Conservation (phyloP, 2,797 vertebrate genomes). For the Sebastes trivittatus region DNA sequence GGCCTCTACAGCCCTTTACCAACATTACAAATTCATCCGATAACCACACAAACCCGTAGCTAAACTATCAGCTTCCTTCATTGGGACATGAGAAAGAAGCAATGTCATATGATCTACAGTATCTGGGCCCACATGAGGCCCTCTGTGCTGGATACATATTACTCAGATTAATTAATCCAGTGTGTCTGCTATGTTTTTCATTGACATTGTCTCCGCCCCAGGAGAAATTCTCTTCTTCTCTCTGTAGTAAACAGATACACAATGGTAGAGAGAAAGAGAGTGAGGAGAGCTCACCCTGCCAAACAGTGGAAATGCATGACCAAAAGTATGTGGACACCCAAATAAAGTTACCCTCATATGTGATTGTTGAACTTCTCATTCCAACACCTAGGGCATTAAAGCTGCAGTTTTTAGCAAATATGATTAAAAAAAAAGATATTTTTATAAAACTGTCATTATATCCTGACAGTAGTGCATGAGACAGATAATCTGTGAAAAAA, state of each 20-base stretch:
- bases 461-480: no score
- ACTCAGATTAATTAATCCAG: background rate
- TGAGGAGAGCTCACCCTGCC: background rate
- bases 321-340: background rate
- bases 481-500: no score
- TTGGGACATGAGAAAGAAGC: background rate
- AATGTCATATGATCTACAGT: background rate
- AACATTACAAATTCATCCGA: slow-evolving; percentile 6
- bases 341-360: background rate
- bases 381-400: no score
- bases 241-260: background rate
- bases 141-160: background rate
- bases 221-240: background rate
- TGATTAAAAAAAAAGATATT: no score
- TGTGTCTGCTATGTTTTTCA: background rate
- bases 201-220: background rate
- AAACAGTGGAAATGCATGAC: background rate
- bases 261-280: background rate
- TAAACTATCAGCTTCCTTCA: background rate
- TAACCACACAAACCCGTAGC: background rate
- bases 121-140: background rate
- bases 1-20: slow-evolving; percentile 2
- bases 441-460: no score
- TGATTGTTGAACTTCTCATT: background rate
- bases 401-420: no score